Conservation (phyloP, 92 coral and sea anemone genomes). For the Epizoanthus fatuus region DNA sequence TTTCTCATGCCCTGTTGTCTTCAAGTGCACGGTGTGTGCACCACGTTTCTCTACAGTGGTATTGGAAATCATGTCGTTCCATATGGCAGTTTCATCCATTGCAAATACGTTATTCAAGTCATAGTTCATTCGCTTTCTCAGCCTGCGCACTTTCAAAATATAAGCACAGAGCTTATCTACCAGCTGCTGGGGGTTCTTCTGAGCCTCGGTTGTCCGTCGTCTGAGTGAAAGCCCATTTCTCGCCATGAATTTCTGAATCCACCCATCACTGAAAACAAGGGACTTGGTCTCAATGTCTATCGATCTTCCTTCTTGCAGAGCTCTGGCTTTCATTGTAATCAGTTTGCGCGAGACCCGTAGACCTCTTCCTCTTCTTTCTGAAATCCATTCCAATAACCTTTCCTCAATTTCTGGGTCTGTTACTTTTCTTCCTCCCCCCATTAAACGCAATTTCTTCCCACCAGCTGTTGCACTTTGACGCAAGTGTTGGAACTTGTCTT, state of each 20-base stretch:
- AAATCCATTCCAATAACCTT: no score
- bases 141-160: slow-evolving; percentile 45
- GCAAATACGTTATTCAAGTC: slow-evolving; percentile 39
- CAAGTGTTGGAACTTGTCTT: no score
- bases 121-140: slow-evolving; percentile 32
- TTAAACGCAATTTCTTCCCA: no score
- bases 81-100: neutral
- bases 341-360: no score
- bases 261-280: slow-evolving; percentile 44
- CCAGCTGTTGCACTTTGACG: no score
- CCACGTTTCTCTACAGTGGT: slow-evolving; percentile 18
- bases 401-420: no score
- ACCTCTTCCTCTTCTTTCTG: no score
- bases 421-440: no score
- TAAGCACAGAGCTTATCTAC: slow-evolving; percentile 47
- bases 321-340: slow-evolving; percentile 58
- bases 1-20: slow-evolving; percentile 47
- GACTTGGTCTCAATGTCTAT: no score
- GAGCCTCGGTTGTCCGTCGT: no score
- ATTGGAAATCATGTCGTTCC: slow-evolving; percentile 12
- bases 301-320: slow-evolving; percentile 55
- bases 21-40: slow-evolving; percentile 13
- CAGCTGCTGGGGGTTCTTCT: slow-evolving; percentile 46
- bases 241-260: slow-evolving; percentile 60
- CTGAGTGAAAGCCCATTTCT: slow-evolving; percentile 55